These are phyloP conservation scores for Gnatocerus cornutus DNA, from an alignment of 2,888 invertebrate genomes.

Conservation along the genomic window DNA sequence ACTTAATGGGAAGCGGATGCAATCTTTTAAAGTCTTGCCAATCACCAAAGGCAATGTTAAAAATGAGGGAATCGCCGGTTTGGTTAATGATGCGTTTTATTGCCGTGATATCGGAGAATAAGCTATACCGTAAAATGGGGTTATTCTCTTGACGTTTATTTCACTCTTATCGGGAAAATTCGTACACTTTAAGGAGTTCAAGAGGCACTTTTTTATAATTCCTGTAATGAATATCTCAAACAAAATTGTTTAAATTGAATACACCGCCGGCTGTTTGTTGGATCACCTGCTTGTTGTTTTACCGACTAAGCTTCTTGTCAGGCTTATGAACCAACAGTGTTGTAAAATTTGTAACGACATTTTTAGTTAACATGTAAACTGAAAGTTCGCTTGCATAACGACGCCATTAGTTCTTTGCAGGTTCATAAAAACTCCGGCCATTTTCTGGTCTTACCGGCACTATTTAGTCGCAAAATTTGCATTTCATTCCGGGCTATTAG, in stretches of 20 bases:
- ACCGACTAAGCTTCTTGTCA: too few relatives aligned
- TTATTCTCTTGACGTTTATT: not conserved
- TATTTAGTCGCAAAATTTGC: not conserved
- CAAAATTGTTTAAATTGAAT: too few relatives aligned
- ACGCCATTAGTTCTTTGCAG: not conserved
- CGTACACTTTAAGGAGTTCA: too few relatives aligned
- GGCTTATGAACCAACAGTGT: not conserved
- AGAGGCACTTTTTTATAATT: too few relatives aligned
- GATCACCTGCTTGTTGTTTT: too few relatives aligned
- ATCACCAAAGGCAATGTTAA: constrained; percentile 22
- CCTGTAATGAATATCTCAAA: too few relatives aligned
- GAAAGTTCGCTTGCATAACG: not conserved
- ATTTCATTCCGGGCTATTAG: not conserved
- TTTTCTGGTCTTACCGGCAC: not conserved
- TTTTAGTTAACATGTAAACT: not conserved
- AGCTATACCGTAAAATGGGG: constrained; percentile 2
- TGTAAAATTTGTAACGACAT: not conserved
- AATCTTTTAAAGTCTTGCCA: constrained; percentile 16
- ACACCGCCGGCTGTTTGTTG: too few relatives aligned
- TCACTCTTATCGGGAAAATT: too few relatives aligned
- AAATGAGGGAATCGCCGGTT: constrained; percentile 6
- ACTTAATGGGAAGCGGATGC: constrained; percentile 19
- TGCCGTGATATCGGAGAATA: constrained; percentile 12
- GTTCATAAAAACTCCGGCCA: not conserved
- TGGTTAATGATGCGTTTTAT: constrained; percentile 31